Evolutionary conservation across 2,113 vertebrate genomes (phyloP).

Genomic region (Ciconia maguari): DNA sequence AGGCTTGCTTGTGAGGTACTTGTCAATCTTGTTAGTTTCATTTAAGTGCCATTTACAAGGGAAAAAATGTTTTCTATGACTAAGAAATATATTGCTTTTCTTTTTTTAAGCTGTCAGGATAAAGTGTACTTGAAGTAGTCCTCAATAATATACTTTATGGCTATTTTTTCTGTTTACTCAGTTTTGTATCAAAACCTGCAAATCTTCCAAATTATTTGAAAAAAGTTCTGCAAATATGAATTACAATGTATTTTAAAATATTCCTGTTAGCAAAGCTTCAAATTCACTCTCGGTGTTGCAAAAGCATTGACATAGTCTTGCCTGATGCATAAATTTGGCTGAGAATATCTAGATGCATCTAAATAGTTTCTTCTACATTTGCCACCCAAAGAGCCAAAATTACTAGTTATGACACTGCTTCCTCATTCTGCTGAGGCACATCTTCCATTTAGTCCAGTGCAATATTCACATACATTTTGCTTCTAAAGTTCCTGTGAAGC

Average conservation of each 20-base stretch:
- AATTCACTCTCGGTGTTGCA: neutral
- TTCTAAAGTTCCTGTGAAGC: neutral
- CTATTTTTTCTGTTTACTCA: neutral
- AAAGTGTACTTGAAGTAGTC: neutral
- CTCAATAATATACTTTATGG: neutral
- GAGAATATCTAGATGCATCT: neutral
- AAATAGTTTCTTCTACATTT: neutral
- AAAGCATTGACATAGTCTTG: neutral
- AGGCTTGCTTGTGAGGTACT: conserved; percentile 63
- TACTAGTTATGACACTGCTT: neutral
- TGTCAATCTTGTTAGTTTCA: conserved; percentile 72
- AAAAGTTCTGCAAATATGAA: neutral
- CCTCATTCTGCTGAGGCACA: neutral
- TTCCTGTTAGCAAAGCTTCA: neutral
- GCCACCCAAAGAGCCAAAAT: neutral
- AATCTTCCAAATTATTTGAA: neutral
- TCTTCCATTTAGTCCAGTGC: neutral
- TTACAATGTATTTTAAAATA: neutral
- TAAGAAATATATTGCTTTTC: conserved; percentile 40
- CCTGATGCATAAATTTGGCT: neutral
- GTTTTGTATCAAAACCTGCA: neutral
- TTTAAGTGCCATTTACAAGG: conserved; percentile 61
- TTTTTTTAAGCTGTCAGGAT: conserved; percentile 8
- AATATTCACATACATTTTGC: neutral
- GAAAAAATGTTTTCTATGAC: conserved; percentile 25